Conservation (phyloP, 2,888 invertebrate species). For the Sinodicranocentrus sp. region DNA sequence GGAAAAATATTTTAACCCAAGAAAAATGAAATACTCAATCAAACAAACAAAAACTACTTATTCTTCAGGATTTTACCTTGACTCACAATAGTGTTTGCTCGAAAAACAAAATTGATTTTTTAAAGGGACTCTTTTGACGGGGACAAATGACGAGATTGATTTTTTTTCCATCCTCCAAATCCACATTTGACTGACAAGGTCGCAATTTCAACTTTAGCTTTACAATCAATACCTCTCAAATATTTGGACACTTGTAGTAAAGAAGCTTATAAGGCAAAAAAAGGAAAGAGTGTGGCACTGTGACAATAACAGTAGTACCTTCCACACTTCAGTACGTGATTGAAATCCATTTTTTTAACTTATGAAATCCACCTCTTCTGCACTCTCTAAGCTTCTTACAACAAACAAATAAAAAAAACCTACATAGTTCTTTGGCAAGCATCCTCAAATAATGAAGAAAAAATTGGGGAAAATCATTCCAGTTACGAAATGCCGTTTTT, state of each 20-base stretch:
- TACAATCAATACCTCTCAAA: background rate
- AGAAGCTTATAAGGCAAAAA: too few relatives aligned
- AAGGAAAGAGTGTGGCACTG: too few relatives aligned
- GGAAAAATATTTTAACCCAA: too few relatives aligned
- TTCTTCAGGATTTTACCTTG: too few relatives aligned
- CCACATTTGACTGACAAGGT: conserved; percentile 5
- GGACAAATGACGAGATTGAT: too few relatives aligned
- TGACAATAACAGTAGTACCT: too few relatives aligned
- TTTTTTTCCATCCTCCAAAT: background rate
- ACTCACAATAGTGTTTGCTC: too few relatives aligned
- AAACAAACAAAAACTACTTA: too few relatives aligned
- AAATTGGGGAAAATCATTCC: conserved; percentile 16
- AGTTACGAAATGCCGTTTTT: conserved; percentile 2
- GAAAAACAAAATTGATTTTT: too few relatives aligned
- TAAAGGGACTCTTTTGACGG: too few relatives aligned
- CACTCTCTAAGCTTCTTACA: background rate
- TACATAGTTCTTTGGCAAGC: background rate
- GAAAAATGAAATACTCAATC: too few relatives aligned
- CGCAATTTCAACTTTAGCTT: background rate
- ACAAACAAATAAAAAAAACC: background rate
- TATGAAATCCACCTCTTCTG: background rate
- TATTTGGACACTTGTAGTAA: conserved; percentile 8
- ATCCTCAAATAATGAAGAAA: background rate
- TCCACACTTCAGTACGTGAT: conserved; percentile 2
- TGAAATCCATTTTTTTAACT: background rate